Evolutionary conservation across 2,797 vertebrate genomes (phyloP).

Genomic region (Philypnodon macrostomus): DNA sequence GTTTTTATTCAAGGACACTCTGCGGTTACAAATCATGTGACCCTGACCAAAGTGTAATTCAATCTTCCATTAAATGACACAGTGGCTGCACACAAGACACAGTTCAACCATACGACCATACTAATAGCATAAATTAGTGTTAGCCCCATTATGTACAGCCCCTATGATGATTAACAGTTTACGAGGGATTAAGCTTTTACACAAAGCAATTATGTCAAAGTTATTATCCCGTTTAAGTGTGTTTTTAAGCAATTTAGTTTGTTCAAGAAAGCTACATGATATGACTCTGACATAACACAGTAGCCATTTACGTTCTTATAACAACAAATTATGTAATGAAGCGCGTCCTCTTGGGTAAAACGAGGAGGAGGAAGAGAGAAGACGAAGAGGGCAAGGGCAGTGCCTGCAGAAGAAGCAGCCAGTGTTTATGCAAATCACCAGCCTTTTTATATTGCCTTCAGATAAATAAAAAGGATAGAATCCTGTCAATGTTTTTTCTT

Average conservation of each 20-base stretch:
- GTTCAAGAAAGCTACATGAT: slow-evolving; percentile 1
- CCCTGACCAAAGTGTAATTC: slow-evolving; percentile 16
- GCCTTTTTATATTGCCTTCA: background rate
- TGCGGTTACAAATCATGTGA: slow-evolving; percentile 27
- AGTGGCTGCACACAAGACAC: slow-evolving; percentile 6
- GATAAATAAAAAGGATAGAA: slow-evolving; percentile 10
- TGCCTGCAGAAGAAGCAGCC: slow-evolving; percentile 21
- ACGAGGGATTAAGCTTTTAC: background rate
- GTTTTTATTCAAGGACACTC: slow-evolving; percentile 30
- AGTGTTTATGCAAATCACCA: slow-evolving; percentile 27
- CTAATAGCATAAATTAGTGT: slow-evolving; percentile 4
- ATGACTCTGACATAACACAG: background rate
- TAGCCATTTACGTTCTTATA: slow-evolving; percentile 22
- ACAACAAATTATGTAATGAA: slow-evolving; percentile 38
- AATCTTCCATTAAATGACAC: slow-evolving; percentile 6
- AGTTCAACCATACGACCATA: slow-evolving; percentile 1
- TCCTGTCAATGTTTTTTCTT: background rate
- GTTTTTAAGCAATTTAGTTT: background rate
- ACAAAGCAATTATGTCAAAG: background rate
- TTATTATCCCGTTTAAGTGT: background rate
- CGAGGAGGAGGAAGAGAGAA: slow-evolving; percentile 17
- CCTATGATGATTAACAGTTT: background rate
- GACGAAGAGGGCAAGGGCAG: slow-evolving; percentile 26
- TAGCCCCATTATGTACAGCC: background rate
- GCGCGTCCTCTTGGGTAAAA: slow-evolving; percentile 17